Base-by-base conservation (phyloP, 1,140 invertebrate genomes). In the Pseudomyrmex dendroicus region DNA sequence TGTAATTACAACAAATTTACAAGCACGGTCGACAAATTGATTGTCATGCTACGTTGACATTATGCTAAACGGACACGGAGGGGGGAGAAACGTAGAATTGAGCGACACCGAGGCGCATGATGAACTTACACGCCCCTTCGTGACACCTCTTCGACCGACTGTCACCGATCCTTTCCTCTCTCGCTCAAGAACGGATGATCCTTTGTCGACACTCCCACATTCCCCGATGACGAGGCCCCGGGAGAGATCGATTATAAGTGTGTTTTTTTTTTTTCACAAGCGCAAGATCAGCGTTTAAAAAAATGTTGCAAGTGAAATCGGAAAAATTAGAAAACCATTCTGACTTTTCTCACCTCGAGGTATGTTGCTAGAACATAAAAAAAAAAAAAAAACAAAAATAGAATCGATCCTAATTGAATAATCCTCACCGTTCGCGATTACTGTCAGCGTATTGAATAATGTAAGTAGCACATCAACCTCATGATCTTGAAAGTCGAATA, bases 131-230 rank as follows among this genome's bases (percentile, higher is more conserved):
- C 92, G 92, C 92, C 92, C 88, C 89, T 90, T 90, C 89, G 87
- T 88, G 88, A 91, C 91, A 92, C 91, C 90, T 91, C 82, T 56
- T 0, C 76, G 86, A 68, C 64, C 86, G 57, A 88, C 87, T 85
- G 89, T 87, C 88, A 86, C 87, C 86, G 86, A 88, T 89, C 86
- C 84, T 86, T 72, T 5, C 35, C 35, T 82, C 85, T 85, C 83
- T 87, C 83, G 72, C 67, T 73, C 67, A 17, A 73, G 86, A 92
- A 44, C 91, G 76, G 66, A 83, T 89, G 89, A 89, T 87, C 88
- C 84, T 78, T 84, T 84, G 82, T 90, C 90, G 92, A 92, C 93
- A 93, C 93, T 93, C 92, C 93, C 92, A 94, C 92, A 94, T 94
- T 94, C 93, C 84, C 91, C 89, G 89, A 94, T 94, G 93, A 93